A percentile compares a stretch with the other conserved stretches of the same genome.
Conservation (phyloP, 1,140 invertebrate genomes). For the Apolygus lucorum region DNA sequence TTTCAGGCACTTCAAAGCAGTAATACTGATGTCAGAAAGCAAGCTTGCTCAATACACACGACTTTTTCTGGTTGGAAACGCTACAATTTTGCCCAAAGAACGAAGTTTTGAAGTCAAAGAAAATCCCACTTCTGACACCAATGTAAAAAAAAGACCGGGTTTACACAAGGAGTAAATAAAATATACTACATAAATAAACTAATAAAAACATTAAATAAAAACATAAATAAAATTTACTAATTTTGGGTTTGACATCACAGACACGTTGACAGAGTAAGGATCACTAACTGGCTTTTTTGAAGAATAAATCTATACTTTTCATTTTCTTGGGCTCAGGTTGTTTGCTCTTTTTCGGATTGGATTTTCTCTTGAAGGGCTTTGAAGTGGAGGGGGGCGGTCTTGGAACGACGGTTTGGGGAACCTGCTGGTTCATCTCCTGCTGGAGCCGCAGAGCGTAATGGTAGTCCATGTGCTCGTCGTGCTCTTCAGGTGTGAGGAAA, state of each 20-base stretch:
- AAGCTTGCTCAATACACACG: slow-evolving; percentile 54
- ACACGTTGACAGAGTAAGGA: too few species aligned
- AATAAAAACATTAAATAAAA: not conserved
- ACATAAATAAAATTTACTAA: too few species aligned
- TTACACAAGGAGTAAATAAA: too few species aligned
- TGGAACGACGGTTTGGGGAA: too few species aligned
- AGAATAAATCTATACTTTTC: slow-evolving; percentile 35
- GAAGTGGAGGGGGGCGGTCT: not conserved
- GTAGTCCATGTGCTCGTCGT: slow-evolving; percentile 32
- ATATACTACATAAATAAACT: not conserved
- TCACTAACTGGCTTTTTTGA: slow-evolving; percentile 23
- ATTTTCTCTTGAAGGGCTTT: slow-evolving; percentile 51
- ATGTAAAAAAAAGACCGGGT: too few species aligned
- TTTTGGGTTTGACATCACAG: too few species aligned
- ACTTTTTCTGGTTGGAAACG: slow-evolving; percentile 62
- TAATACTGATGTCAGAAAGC: slow-evolving; percentile 54
- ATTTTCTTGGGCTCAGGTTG: slow-evolving; percentile 36
- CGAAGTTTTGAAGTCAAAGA: too few species aligned
- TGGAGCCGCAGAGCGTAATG: slow-evolving; percentile 31
- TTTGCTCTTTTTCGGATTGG: not conserved
- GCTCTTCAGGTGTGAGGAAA: slow-evolving; percentile 24
- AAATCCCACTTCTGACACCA: too few species aligned
- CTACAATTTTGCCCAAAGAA: slow-evolving; percentile 50
- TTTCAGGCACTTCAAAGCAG: slow-evolving; percentile 58
- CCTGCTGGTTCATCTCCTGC: slow-evolving; percentile 26